phyloP scores from a whole-genome alignment of 1,140 invertebrate species.

The Paralvinella palmiformis region DNA sequence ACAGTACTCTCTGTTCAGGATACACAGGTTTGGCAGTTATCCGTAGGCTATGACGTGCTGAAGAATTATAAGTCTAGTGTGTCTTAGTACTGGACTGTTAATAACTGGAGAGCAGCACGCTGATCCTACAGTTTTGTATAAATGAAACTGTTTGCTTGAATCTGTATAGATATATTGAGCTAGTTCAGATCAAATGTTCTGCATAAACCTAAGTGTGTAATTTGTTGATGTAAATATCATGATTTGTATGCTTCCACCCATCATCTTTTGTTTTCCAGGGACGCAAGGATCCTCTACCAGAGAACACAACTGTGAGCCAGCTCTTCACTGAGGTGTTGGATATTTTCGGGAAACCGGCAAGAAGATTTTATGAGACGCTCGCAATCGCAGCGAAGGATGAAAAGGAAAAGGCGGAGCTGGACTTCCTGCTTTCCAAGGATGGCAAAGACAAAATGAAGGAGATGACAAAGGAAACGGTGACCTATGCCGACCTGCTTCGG shows the following conservation, averaged over 20 bases:
- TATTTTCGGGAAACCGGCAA: constrained; percentile 18
- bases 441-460: constrained; percentile 18
- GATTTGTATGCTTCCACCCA: no score
- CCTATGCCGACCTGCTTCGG: constrained; percentile 19
- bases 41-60: no score
- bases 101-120: no score
- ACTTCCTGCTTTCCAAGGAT: constrained; percentile 17
- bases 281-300: constrained; percentile 17
- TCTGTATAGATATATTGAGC: no score
- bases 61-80: no score
- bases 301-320: constrained; percentile 3
- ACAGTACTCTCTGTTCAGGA: constrained; percentile 13
- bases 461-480: constrained; percentile 14
- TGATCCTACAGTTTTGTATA: no score
- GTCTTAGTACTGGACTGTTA: no score
- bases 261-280: constrained; percentile 10
- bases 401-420: constrained; percentile 14
- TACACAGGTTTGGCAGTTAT: constrained; percentile 3
- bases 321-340: constrained; percentile 22
- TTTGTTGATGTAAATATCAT: no score
- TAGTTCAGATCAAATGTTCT: no score
- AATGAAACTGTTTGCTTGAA: no score
- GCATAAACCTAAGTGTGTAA: no score
- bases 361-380: constrained; percentile 21
- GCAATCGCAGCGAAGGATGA: constrained; percentile 12